Evolutionary conservation across 2,113 vertebrate species (phyloP).

Genomic region (Cinclus cinclus): DNA sequence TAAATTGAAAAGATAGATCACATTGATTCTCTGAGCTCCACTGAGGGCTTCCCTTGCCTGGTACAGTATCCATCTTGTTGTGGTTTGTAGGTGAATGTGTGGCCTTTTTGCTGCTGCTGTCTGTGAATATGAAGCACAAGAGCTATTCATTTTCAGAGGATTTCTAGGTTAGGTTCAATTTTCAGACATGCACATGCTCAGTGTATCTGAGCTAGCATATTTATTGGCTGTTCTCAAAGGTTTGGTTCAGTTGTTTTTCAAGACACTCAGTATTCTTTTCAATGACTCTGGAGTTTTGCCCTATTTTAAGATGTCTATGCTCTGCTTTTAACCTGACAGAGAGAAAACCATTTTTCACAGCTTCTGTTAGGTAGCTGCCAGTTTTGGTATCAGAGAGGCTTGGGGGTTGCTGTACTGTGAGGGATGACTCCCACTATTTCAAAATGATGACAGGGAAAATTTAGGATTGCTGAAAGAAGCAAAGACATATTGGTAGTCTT

Average conservation of each 20-base stretch:
- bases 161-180: not conserved
- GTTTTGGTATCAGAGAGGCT: not conserved
- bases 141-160: not conserved
- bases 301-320: not conserved
- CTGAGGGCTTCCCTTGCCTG: not conserved
- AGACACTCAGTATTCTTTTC: not conserved
- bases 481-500: not conserved
- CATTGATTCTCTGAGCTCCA: accelerated
- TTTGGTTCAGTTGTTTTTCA: not conserved
- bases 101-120: not conserved
- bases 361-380: not conserved
- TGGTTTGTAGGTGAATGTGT: not conserved
- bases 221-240: not conserved
- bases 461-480: not conserved
- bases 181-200: not conserved
- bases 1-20: not conserved
- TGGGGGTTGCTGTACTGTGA: not conserved
- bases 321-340: not conserved
- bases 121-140: not conserved
- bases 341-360: not conserved
- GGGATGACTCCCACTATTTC: not conserved
- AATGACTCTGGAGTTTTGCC: not conserved
- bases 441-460: not conserved
- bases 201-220: not conserved
- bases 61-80: not conserved